Base-by-base conservation (phyloP, 2,113 vertebrate genomes). In the Cyanoramphus novaezelandiae region DNA sequence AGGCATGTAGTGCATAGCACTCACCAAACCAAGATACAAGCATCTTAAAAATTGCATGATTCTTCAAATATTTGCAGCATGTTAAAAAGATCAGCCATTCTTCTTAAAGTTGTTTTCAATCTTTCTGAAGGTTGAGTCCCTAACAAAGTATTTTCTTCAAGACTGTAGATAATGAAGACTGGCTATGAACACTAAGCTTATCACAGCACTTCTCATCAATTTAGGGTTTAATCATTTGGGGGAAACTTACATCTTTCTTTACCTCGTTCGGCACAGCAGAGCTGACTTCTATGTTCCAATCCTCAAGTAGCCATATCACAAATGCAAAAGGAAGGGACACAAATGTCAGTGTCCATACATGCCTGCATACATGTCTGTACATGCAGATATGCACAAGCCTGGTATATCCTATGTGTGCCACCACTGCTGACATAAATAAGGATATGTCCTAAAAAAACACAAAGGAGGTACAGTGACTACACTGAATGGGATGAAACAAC, bases 301-400 rank as follows among this genome's bases (percentile, higher is more conserved):
- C 47, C 62, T 21, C 35, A 37, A 35, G 52, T 0, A 71, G 46
- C 31, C 35, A 6, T 24, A 41, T 16, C 29, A 52, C 16, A 60
- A 74, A 47, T 15, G 29, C 27, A 50, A 65, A 82, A 92, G 49
- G 16, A 37, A 64, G 47, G 24, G 25, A 39, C 20, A 72, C 33
- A 62, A 83, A 49, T 4, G 25, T 1, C 1, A 53, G 17, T 3
- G 2, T 19, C 71, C 62, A 6, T 29, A 67, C 1, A 2, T 24
- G 50, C 39, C 44, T 70, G 44, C 43, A 46, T 6, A 64, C 18
- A 6, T 0, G 0, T 15, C n/a, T 11, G 14, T 60, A 62, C 0
- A 0, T 29, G 29, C 43, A 84, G 63, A 62, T 31, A 43, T 0
- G 4, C 29, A 21, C 28, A 31, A 59, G 25, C 15, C 27, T 49